Conservation (phyloP, 2,797 vertebrate species). For the Enteromius radiatus region DNA sequence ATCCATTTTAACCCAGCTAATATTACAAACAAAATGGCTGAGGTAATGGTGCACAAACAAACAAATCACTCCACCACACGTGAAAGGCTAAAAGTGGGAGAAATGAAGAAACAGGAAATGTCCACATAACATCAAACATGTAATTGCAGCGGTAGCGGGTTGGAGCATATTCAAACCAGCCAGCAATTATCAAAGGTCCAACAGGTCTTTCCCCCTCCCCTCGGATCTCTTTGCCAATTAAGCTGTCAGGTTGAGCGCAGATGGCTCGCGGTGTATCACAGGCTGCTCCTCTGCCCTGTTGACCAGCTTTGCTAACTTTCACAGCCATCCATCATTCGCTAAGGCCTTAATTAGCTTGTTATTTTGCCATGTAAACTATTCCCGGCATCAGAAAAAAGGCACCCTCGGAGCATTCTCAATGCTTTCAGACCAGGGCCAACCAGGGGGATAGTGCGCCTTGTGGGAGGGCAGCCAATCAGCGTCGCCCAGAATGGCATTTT, state of each 20-base stretch:
- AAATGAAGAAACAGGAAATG: slow-evolving; percentile 21
- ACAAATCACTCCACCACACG: slow-evolving; percentile 3
- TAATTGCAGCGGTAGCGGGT: slow-evolving; percentile 6
- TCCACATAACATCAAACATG: slow-evolving; percentile 25
- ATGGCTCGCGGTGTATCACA: slow-evolving; percentile 56
- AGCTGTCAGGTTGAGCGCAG: slow-evolving; percentile 71
- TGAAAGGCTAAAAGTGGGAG: background rate
- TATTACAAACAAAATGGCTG: slow-evolving; percentile 30
- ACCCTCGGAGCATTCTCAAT: slow-evolving; percentile 55
- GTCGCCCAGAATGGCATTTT: slow-evolving; percentile 74
- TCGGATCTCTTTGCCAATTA: slow-evolving; percentile 69
- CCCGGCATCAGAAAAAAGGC: slow-evolving; percentile 74
- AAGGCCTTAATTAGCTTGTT: slow-evolving; percentile 81
- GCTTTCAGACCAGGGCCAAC: slow-evolving; percentile 68
- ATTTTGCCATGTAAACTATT: slow-evolving; percentile 81
- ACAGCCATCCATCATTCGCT: slow-evolving; percentile 72
- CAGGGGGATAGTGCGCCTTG: slow-evolving; percentile 68
- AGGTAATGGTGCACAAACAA: slow-evolving; percentile 7
- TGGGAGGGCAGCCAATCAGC: slow-evolving; percentile 73
- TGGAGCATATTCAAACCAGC: slow-evolving; percentile 54
- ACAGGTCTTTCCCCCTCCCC: slow-evolving; percentile 59
- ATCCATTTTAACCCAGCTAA: slow-evolving; percentile 29
- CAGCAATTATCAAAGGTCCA: slow-evolving; percentile 54
- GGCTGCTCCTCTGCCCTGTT: slow-evolving; percentile 69
- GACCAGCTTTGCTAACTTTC: slow-evolving; percentile 67